Conservation (phyloP, 2,113 vertebrate genomes). For the Maylandia zebra region DNA sequence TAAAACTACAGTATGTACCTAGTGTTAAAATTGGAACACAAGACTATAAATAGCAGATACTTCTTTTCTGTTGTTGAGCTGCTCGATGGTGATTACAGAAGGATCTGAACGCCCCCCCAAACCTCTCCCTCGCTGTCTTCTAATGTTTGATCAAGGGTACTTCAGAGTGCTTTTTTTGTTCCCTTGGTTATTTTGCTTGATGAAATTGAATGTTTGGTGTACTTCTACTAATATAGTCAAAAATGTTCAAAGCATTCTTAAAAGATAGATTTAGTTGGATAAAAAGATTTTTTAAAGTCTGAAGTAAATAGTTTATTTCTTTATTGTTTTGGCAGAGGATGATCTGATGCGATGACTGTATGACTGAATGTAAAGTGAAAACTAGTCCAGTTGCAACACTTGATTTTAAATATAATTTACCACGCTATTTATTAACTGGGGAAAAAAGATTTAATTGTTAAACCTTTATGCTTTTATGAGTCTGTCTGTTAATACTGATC, state of each 20-base stretch:
- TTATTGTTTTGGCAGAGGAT: neutral
- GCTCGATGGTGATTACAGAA: neutral
- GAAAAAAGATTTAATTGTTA: neutral
- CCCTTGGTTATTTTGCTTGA: neutral
- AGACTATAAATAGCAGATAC: neutral
- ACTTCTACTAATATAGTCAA: neutral
- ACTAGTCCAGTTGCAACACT: neutral
- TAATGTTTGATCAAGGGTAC: neutral
- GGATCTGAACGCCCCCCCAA: neutral
- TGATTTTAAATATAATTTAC: neutral
- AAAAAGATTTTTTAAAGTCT: neutral
- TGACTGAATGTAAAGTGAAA: neutral
- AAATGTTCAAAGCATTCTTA: neutral
- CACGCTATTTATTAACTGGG: neutral
- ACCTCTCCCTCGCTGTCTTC: neutral
- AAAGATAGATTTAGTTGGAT: neutral
- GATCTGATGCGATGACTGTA: neutral
- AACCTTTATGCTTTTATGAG: neutral
- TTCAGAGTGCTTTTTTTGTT: neutral
- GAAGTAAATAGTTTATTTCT: neutral
- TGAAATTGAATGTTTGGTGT: neutral
- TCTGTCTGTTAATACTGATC: neutral
- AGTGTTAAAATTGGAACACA: neutral
- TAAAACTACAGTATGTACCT: neutral
- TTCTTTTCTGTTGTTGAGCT: neutral